These are phyloP conservation scores for Empis stercorea DNA, from an alignment of 2,888 invertebrate genomes.

Conservation along the genomic window DNA sequence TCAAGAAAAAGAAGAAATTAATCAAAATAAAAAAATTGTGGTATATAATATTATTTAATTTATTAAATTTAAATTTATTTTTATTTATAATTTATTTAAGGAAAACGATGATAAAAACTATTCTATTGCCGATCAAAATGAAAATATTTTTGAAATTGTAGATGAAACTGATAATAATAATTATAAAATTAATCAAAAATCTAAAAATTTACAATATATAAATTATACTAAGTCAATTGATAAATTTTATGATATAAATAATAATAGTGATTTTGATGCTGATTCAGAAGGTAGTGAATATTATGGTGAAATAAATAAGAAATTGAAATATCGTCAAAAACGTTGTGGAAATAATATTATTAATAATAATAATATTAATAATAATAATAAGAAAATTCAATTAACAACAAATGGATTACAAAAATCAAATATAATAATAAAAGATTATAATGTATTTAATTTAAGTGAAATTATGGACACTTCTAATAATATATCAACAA, in stretches of 20 bases:
- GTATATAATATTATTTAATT: no score
- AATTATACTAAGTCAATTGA: not conserved
- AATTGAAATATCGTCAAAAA: not conserved
- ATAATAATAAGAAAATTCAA: no score
- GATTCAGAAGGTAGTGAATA: conserved; percentile 44
- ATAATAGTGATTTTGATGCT: conserved; percentile 45
- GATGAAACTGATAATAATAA: conserved; percentile 8
- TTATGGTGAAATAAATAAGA: conserved; percentile 28
- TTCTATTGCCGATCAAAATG: no score
- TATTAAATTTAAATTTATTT: no score
- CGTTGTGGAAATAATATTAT: conserved; percentile 8
- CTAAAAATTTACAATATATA: not conserved
- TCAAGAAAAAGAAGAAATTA: no score
- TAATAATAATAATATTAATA: not conserved
- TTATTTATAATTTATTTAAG: no score
- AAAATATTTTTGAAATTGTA: not conserved
- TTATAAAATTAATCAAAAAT: conserved; percentile 8
- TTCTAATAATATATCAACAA: conserved; percentile 3
- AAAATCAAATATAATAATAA: no score
- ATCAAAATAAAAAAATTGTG: no score
- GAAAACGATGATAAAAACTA: no score
- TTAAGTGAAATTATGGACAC: conserved; percentile 18
- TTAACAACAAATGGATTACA: no score
- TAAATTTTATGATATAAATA: conserved; percentile 20
- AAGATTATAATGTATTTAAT: conserved; percentile 14